Conservation (phyloP, 2,797 vertebrate genomes). For the Notolabrus celidotus region DNA sequence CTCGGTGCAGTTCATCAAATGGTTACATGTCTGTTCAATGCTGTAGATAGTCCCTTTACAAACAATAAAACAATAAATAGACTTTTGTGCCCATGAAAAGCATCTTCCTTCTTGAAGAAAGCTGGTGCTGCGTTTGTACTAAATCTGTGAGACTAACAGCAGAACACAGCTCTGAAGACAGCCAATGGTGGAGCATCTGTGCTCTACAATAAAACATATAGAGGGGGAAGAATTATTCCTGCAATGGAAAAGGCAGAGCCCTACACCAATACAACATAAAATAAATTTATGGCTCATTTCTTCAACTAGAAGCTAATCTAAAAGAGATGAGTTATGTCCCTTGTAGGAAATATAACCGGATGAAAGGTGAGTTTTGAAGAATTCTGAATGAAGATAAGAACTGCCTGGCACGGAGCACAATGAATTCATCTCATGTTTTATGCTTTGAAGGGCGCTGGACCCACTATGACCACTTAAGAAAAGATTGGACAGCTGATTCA, state of each 20-base stretch:
- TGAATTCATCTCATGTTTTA: conserved; percentile 32
- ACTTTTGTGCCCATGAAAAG: not conserved
- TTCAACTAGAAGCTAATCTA: conserved; percentile 68
- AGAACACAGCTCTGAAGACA: conserved; percentile 42
- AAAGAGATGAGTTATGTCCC: conserved; percentile 66
- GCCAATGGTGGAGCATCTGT: conserved; percentile 42
- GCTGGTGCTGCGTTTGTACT: conserved; percentile 25
- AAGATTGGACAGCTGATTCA: conserved; percentile 58
- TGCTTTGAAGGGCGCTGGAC: conserved; percentile 12
- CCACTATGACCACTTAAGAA: conserved; percentile 39
- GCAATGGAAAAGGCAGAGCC: conserved; percentile 39
- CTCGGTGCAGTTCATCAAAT: not conserved
- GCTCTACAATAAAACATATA: conserved; percentile 58
- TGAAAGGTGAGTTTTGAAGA: conserved; percentile 47
- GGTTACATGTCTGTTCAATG: not conserved
- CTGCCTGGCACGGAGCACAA: conserved; percentile 7
- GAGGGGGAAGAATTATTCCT: conserved; percentile 58
- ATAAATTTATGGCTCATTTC: conserved; percentile 65
- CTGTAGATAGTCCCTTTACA: not conserved
- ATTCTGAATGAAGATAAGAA: conserved; percentile 39
- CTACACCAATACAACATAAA: conserved; percentile 65
- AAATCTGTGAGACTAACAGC: conserved; percentile 66
- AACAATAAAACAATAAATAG: not conserved
- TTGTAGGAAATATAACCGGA: conserved; percentile 65
- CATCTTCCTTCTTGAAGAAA: not conserved